Evolutionary conservation across 2,888 invertebrate genomes (phyloP).

Genomic region (Stomorhina lunata): DNA sequence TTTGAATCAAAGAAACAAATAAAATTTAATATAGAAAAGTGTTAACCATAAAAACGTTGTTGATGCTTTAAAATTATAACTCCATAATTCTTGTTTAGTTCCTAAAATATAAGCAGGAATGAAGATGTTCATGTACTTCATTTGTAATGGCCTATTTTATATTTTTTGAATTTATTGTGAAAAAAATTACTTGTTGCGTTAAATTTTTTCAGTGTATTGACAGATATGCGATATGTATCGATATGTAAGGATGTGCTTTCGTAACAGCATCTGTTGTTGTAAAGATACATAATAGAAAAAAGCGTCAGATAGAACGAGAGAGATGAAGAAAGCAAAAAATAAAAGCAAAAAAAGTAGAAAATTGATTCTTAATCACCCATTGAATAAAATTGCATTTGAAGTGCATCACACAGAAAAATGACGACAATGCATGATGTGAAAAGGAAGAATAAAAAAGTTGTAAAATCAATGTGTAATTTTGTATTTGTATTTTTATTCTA

Average conservation of each 20-base stretch:
- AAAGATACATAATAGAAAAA: neutral
- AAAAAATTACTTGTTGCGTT: no score
- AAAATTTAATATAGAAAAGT: no score
- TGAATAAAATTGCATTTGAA: conserved; percentile 65
- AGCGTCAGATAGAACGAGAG: neutral
- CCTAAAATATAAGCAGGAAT: no score
- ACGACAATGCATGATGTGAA: conserved; percentile 39
- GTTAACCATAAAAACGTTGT: no score
- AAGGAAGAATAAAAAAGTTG: conserved; percentile 24
- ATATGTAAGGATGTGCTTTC: neutral
- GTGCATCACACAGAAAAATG: conserved; percentile 51
- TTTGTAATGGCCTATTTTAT: no score
- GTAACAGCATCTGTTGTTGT: conserved; percentile 1
- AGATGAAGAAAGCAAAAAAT: neutral
- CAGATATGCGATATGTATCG: no score
- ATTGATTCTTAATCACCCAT: conserved; percentile 68
- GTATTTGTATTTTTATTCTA: conserved; percentile 19
- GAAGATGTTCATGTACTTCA: no score
- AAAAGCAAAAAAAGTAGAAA: conserved; percentile 42
- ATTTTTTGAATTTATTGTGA: no score
- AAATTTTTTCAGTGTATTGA: no score
- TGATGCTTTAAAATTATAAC: no score
- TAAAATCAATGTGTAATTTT: conserved; percentile 39
- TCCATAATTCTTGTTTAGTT: no score
- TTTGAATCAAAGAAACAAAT: no score